Percentiles rank a stretch among this genome's conserved stretches.
These are phyloP conservation scores for Agapornis canus DNA, from an alignment of 2,797 vertebrate species.

Conservation along the genomic window DNA sequence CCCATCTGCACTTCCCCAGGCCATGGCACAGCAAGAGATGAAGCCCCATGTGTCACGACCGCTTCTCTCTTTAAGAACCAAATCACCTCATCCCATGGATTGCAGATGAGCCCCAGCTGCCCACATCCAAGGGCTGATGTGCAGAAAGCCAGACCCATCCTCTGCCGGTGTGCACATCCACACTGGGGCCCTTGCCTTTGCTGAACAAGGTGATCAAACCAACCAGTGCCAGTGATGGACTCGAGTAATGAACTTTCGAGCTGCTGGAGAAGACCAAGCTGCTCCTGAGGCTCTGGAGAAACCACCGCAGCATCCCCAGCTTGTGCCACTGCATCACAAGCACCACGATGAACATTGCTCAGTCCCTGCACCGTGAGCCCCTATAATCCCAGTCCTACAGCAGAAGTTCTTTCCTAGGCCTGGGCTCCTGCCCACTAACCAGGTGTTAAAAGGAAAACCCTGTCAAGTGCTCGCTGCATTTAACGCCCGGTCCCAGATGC, in stretches of 20 bases:
- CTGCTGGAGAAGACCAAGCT: not conserved
- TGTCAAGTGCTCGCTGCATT: not conserved
- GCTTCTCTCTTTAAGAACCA: not conserved
- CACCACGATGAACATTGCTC: accelerated
- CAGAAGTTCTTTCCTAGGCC: not conserved
- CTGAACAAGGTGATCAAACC: not conserved
- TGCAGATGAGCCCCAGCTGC: not conserved
- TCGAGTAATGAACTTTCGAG: not conserved
- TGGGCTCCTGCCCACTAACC: not conserved
- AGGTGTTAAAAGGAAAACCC: not conserved
- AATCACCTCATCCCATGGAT: accelerated
- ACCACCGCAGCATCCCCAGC: not conserved
- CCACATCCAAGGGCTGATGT: accelerated
- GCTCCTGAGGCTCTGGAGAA: not conserved
- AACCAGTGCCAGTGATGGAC: accelerated
- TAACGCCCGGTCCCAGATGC: not conserved
- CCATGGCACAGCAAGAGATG: not conserved
- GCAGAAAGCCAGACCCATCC: not conserved
- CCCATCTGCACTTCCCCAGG: constrained; percentile 41
- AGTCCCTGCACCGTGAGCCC: not conserved
- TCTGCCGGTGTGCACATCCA: not conserved
- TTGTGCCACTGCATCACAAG: not conserved
- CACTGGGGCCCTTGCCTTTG: not conserved
- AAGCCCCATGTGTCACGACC: constrained; percentile 1
- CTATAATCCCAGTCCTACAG: not conserved